A percentile compares a stretch with the other conserved stretches of the same genome.
phyloP scores from a whole-genome alignment of 2,113 vertebrate species.

The Otocyon megalotis region DNA sequence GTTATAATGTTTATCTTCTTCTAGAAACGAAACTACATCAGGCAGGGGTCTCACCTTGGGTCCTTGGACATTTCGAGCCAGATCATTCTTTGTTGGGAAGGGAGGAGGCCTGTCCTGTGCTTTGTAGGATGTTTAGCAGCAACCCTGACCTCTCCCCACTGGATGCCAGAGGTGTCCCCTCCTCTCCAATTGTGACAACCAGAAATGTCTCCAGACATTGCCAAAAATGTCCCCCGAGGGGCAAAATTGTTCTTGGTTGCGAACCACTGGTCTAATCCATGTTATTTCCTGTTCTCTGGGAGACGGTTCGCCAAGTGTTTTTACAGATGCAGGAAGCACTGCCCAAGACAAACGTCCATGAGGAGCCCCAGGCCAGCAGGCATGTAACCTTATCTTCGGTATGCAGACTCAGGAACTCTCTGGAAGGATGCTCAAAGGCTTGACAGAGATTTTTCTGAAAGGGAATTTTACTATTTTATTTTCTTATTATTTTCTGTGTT shows the following conservation, averaged over 20 bases:
- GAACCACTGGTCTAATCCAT: background rate
- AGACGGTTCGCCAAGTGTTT: background rate
- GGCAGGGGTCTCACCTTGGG: background rate
- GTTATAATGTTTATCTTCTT: background rate
- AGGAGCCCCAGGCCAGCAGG: background rate
- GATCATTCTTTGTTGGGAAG: background rate
- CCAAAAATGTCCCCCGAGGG: background rate
- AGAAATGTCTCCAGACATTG: background rate
- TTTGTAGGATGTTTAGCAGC: too few species aligned
- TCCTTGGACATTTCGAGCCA: background rate
- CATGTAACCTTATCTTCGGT: fast-evolving
- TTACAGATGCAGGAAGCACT: background rate
- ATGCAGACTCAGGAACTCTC: background rate
- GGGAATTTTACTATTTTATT: background rate
- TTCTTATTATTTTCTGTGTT: constrained; percentile 16
- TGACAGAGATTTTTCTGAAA: background rate
- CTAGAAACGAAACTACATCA: background rate
- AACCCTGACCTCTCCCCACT: background rate
- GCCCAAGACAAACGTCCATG: fast-evolving
- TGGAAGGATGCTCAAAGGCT: background rate
- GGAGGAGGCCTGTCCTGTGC: background rate
- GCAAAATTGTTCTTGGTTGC: background rate
- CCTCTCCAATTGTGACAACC: background rate
- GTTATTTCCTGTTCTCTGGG: background rate
- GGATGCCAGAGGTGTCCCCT: background rate